Conservation (phyloP, 1,140 invertebrate species). For the Drosophila hydei region DNA sequence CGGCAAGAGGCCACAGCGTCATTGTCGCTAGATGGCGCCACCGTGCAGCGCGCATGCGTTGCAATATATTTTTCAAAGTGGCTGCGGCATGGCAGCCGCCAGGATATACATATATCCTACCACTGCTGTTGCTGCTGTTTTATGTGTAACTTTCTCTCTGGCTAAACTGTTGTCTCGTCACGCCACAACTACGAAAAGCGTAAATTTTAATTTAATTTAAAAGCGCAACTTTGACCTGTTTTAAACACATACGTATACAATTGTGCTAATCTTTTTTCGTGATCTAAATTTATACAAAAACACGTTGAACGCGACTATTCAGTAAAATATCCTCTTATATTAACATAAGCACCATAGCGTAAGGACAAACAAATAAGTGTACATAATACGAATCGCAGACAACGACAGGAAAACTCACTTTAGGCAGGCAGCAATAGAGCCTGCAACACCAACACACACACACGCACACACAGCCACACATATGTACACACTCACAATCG, state of each 20-base stretch:
- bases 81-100: slow-evolving; percentile 17
- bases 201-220: slow-evolving; percentile 27
- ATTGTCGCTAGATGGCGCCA: slow-evolving; percentile 23
- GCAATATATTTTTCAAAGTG: not conserved
- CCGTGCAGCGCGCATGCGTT: slow-evolving; percentile 23
- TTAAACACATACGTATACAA: slow-evolving; percentile 21
- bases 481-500: slow-evolving; percentile 6
- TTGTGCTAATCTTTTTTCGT: not conserved
- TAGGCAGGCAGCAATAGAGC: slow-evolving; percentile 38
- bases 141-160: slow-evolving; percentile 56
- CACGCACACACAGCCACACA: slow-evolving; percentile 19
- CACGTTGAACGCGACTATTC: not conserved
- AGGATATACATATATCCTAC: slow-evolving; percentile 47
- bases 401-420: slow-evolving; percentile 59
- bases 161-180: slow-evolving; percentile 51
- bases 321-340: slow-evolving; percentile 1
- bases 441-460: not conserved
- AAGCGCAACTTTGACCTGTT: slow-evolving; percentile 21
- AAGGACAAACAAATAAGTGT: slow-evolving; percentile 19
- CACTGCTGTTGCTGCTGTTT: slow-evolving; percentile 33
- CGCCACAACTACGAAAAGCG: slow-evolving; percentile 49
- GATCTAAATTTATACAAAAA: slow-evolving; percentile 9
- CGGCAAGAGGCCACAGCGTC: no score
- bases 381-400: slow-evolving; percentile 28
- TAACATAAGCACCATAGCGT: slow-evolving; percentile 22